Base-by-base conservation (phyloP, 2,797 vertebrate species). In the Chanos chanos region DNA sequence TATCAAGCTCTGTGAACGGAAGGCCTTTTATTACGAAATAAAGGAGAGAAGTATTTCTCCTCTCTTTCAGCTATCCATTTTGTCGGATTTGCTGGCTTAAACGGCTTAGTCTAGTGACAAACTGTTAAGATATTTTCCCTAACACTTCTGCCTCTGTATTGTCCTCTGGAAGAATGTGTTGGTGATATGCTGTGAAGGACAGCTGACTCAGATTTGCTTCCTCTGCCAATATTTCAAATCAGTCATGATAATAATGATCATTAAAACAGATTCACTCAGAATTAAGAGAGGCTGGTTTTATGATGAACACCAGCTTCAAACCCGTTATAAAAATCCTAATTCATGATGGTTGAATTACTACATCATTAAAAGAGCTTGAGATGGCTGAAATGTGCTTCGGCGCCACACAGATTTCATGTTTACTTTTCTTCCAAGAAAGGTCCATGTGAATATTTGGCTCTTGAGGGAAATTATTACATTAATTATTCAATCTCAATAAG, bases 1-100 rank as follows among this genome's bases (percentile, higher is more conserved):
- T 63, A 67, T 75, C 70, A 71, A 61, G 41, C 57, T 57, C 62
- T 58, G 59, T 71, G 64, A 56, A 53, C 43, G 18, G 41, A 66
- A 48, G 60, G 57, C 41, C 59, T 31, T 73, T 73, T 71, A 77
- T 73, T 75, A 69, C 73, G 71, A 73, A 72, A 73, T 67, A 70
- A 72, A 73, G 25, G 25, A 63, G 56, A 70, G 57, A 67, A 64
- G 53, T 70, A 64, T 49, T 75, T 54, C 39, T 16, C 51, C 44
- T 51, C 51, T 45, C 64, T 51, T 55, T 56, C 9, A 43, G 66
- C 37, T 49, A 58, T 60, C 59, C 60, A 54, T 13, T 52, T 48
- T 52, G 50, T 60, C 37, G 60, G 25, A 13, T 13, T 45, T 18
- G 5, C 7, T 45, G 39, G 7, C 34, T 28, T 40, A 24, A 57